Percentiles rank a stretch among this genome's conserved stretches.
Evolutionary conservation across 2,113 vertebrate species (phyloP).

Genomic region (Thryonomys swinderianus): DNA sequence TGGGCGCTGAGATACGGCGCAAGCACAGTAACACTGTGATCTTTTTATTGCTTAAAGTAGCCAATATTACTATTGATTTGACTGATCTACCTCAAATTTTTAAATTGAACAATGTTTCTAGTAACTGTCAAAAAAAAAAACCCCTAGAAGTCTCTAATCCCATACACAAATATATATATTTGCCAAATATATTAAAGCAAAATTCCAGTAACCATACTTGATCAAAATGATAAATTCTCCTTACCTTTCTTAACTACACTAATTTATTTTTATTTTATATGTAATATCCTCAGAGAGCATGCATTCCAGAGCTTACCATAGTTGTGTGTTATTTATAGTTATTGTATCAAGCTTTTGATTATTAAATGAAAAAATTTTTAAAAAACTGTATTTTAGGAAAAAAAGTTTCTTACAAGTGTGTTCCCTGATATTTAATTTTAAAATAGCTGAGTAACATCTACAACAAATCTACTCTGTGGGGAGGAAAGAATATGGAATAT

Average conservation of each 20-base stretch:
- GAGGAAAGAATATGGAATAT: background rate
- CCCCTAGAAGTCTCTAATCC: background rate
- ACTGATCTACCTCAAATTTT: background rate
- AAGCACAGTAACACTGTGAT: background rate
- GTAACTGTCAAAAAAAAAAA: background rate
- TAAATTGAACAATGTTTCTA: background rate
- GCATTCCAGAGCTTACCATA: background rate
- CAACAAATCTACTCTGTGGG: background rate
- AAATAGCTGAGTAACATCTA: background rate
- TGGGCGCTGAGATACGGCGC: background rate
- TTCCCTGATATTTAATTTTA: background rate
- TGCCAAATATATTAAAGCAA: constrained; percentile 4
- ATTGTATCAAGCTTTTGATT: background rate
- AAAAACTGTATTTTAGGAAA: background rate
- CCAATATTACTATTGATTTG: background rate
- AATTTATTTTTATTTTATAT: background rate
- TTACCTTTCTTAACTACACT: background rate
- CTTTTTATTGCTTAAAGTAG: background rate
- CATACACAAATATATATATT: too few relatives aligned
- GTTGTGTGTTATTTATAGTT: background rate
- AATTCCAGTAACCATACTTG: background rate
- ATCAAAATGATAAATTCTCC: background rate
- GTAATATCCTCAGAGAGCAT: background rate
- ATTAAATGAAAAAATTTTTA: too few relatives aligned
- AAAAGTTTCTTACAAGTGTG: background rate